Evolutionary conservation across 64 coral and sea anemone genomes (phyloP).

Genomic region (Trachythela sp.): DNA sequence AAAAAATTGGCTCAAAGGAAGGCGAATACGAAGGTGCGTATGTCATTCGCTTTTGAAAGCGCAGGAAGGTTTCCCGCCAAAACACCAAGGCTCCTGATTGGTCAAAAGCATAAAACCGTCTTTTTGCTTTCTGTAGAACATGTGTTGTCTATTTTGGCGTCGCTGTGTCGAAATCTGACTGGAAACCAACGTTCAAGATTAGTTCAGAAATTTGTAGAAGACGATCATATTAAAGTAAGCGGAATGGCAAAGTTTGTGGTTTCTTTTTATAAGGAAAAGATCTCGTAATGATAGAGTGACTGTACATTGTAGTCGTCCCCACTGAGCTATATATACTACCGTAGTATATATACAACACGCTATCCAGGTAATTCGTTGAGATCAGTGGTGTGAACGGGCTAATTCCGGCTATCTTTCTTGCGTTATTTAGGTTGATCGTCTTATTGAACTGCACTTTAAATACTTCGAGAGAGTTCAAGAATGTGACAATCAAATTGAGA

Average conservation of each 20-base stretch:
- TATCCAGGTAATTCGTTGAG: no score
- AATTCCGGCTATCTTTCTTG: no score
- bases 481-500: constrained; percentile 82
- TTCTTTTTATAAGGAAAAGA: no score
- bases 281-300: neutral
- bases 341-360: no score
- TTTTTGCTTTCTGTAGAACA: constrained; percentile 53
- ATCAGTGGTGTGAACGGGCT: no score
- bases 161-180: constrained; percentile 77
- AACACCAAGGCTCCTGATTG: neutral
- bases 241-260: neutral
- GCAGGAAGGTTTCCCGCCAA: neutral
- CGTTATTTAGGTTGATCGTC: constrained; percentile 51
- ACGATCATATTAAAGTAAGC: constrained; percentile 66
- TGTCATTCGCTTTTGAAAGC: neutral
- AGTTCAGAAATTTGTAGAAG: constrained; percentile 98
- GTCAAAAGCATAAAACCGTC: neutral
- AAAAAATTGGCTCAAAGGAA: constrained; percentile 65
- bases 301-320: neutral
- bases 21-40: constrained; percentile 74
- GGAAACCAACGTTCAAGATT: constrained; percentile 66
- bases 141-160: constrained; percentile 68
- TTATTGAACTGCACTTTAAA: constrained; percentile 94
- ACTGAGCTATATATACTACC: neutral
- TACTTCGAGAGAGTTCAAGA: constrained; percentile 84